These are phyloP conservation scores for Drosophila paramelanica DNA, from an alignment of 2,888 invertebrate genomes.

Conservation along the genomic window DNA sequence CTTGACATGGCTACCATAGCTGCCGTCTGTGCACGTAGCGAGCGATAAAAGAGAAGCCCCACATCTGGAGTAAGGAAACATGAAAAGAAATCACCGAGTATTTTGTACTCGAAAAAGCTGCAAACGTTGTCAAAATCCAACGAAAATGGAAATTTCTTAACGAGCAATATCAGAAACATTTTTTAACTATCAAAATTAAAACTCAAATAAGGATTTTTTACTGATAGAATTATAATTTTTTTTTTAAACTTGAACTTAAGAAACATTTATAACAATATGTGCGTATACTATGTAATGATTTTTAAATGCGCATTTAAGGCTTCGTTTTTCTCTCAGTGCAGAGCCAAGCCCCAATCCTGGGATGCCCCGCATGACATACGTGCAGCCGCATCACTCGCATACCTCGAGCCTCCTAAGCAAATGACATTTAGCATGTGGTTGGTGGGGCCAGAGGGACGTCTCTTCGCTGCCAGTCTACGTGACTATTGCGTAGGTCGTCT, in stretches of 20 bases:
- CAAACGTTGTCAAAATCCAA: neutral
- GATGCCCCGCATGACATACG: conserved; percentile 52
- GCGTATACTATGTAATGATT: too few species aligned
- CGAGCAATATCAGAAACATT: too few species aligned
- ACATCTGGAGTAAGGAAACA: neutral
- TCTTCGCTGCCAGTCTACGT: conserved; percentile 48
- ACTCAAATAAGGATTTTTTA: neutral
- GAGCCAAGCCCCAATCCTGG: neutral
- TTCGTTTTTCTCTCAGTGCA: neutral
- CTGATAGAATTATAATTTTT: too few species aligned
- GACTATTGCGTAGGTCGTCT: conserved; percentile 59
- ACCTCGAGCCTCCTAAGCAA: conserved; percentile 26
- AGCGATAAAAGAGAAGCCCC: neutral
- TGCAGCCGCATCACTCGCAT: conserved; percentile 59
- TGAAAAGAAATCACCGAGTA: neutral
- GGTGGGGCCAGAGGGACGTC: conserved; percentile 15
- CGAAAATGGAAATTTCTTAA: too few species aligned
- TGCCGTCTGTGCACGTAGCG: conserved; percentile 38
- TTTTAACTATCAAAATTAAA: neutral
- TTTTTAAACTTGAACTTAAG: too few species aligned
- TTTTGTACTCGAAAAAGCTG: neutral
- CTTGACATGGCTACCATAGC: conserved; percentile 76
- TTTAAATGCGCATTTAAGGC: neutral
- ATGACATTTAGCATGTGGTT: conserved; percentile 57
- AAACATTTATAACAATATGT: too few species aligned